A percentile compares a stretch with the other conserved stretches of the same genome.
These are phyloP conservation scores for Scrobipalpa costella DNA, from an alignment of 2,888 invertebrate genomes.

Conservation along the genomic window DNA sequence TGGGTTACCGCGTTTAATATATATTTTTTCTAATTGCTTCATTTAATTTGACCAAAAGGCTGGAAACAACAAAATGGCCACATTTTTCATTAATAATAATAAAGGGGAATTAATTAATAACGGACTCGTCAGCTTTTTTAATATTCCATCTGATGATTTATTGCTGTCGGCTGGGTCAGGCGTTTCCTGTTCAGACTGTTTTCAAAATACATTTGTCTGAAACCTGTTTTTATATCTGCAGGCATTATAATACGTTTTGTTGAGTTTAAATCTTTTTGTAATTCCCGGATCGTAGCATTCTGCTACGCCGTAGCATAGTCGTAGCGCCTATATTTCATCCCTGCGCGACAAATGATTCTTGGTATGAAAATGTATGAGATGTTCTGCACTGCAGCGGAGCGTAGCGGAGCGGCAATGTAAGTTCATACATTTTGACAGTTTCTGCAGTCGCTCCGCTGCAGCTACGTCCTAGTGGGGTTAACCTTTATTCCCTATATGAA, in stretches of 20 bases:
- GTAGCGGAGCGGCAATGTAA: too few relatives aligned
- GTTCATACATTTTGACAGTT: too few relatives aligned
- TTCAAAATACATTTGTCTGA: neutral
- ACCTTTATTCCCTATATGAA: too few relatives aligned
- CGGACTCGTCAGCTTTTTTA: neutral
- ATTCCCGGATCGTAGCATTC: neutral
- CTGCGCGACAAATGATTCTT: too few relatives aligned
- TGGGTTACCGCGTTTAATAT: too few relatives aligned
- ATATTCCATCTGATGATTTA: constrained; percentile 10
- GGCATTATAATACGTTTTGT: neutral
- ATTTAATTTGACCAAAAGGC: neutral
- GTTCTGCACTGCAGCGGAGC: too few relatives aligned
- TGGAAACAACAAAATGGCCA: neutral
- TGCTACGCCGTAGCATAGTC: neutral
- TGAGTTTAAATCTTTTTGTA: neutral
- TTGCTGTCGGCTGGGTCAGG: constrained; percentile 4
- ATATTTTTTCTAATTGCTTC: neutral
- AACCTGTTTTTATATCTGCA: neutral
- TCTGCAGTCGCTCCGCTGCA: too few relatives aligned
- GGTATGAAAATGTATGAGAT: too few relatives aligned
- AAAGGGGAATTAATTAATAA: constrained; percentile 5
- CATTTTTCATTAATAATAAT: constrained; percentile 3
- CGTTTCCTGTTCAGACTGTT: neutral
- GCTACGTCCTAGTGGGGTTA: too few relatives aligned
- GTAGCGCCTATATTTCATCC: neutral